Conservation (phyloP, 2,113 vertebrate species). For the Pungitius pungitius region DNA sequence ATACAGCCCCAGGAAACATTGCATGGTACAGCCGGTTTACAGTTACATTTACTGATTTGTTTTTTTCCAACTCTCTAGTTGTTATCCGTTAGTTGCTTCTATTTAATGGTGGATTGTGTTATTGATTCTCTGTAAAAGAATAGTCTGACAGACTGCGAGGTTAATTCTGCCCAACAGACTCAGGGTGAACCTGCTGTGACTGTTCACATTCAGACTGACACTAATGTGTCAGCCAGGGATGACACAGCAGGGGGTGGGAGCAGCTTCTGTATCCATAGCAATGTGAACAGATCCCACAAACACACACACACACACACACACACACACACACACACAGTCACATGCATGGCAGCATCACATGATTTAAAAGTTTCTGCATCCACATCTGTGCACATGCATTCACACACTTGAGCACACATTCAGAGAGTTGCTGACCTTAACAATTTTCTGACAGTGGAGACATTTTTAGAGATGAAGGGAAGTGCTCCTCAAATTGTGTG, state of each 20-base stretch:
- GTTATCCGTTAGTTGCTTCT: slow-evolving; percentile 34
- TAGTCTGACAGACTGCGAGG: slow-evolving; percentile 40
- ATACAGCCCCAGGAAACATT: not conserved
- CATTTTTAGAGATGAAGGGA: slow-evolving; percentile 33
- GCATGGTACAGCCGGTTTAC: not conserved
- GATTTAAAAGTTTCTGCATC: not conserved
- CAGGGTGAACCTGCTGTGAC: slow-evolving; percentile 59
- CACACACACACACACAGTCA: not conserved
- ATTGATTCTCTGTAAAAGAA: slow-evolving; percentile 51
- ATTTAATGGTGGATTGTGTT: slow-evolving; percentile 22
- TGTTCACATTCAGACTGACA: slow-evolving; percentile 48
- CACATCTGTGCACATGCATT: not conserved
- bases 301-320: slow-evolving; percentile 3
- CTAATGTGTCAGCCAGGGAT: slow-evolving; percentile 52
- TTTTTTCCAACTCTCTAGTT: slow-evolving; percentile 17
- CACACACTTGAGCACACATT: not conserved
- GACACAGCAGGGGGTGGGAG: slow-evolving; percentile 43
- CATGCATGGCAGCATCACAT: not conserved
- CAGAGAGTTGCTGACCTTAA: slow-evolving; percentile 40
- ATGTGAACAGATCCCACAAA: slow-evolving; percentile 8
- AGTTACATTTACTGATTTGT: not conserved
- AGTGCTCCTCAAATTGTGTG: not conserved
- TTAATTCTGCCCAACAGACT: slow-evolving; percentile 35
- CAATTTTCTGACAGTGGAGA: slow-evolving; percentile 14
- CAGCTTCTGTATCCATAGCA: slow-evolving; percentile 32